Evolutionary conservation across 2,888 invertebrate species (phyloP).

Genomic region (Phorcus lineatus): DNA sequence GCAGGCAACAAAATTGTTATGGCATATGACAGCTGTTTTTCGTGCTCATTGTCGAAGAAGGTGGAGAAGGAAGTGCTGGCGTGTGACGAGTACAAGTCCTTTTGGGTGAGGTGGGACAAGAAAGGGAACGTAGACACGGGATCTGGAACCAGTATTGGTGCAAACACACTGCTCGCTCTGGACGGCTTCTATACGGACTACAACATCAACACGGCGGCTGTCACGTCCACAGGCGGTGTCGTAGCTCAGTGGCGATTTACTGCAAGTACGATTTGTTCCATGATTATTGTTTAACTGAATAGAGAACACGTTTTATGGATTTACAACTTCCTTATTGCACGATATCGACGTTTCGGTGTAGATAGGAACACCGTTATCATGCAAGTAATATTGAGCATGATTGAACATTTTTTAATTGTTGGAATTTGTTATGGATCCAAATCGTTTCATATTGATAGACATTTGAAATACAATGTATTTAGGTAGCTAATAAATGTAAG

Average conservation of each 20-base stretch:
- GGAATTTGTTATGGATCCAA: too few species aligned
- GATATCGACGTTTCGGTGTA: too few species aligned
- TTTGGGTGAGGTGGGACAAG: conserved; percentile 7
- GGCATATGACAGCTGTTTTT: background rate
- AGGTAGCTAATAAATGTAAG: too few species aligned
- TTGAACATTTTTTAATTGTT: too few species aligned
- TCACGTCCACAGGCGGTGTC: background rate
- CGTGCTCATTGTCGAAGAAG: background rate
- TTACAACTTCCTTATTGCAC: too few species aligned
- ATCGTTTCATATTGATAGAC: too few species aligned
- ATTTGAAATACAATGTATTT: too few species aligned
- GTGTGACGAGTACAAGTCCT: background rate
- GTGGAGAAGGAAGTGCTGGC: background rate
- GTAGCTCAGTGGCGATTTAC: background rate
- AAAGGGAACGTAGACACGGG: background rate
- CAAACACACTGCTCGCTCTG: background rate
- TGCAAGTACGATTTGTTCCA: background rate
- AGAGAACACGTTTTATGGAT: too few species aligned
- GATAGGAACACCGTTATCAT: too few species aligned
- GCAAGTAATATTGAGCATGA: too few species aligned
- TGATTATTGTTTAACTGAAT: too few species aligned
- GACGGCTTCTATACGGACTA: background rate
- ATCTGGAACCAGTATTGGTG: background rate
- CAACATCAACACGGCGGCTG: background rate
- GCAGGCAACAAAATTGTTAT: background rate